Conservation (phyloP, 2,888 invertebrate species). For the Cataglyphis albicans region DNA sequence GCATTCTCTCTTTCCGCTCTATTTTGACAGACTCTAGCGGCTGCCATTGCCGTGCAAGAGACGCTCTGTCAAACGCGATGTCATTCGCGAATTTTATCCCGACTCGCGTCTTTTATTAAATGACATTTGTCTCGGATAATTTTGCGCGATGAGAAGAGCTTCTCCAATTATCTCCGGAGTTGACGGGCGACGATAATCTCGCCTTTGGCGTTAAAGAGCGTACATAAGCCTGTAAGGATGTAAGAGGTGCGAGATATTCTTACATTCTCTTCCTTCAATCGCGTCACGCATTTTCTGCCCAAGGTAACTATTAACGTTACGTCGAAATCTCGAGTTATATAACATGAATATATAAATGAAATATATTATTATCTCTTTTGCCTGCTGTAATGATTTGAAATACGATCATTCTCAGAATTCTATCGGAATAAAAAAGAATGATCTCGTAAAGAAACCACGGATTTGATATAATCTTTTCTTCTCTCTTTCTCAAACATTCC, state of each 20-base stretch:
- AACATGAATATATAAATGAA: neutral
- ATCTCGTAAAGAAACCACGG: neutral
- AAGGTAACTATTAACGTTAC: constrained; percentile 1
- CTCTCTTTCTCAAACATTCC: neutral
- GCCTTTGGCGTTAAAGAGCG: neutral
- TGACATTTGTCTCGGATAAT: constrained; percentile 1
- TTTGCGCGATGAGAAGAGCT: neutral
- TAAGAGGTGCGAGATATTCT: neutral
- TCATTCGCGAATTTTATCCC: neutral
- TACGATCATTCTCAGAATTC: neutral
- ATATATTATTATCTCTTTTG: neutral
- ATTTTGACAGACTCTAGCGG: neutral
- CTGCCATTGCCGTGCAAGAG: neutral
- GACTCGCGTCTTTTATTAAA: neutral
- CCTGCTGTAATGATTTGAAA: neutral
- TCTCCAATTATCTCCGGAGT: neutral
- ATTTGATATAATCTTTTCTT: neutral
- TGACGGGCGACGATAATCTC: neutral
- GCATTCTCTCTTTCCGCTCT: constrained; percentile 13
- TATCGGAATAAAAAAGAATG: neutral
- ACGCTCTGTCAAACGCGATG: constrained; percentile 11
- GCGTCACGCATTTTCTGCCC: neutral
- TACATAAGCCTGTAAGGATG: constrained; percentile 6
- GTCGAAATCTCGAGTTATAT: neutral
- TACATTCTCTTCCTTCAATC: constrained; percentile 9